phyloP scores from a whole-genome alignment of 1,140 invertebrate genomes.

The honey bee (Apis mellifera) region Amel_HAv3.1 CM009931.2:22201001-22201500 shows the following conservation, averaged over 20 bases:
- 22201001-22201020: background rate
- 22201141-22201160: background rate
- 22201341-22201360: background rate
- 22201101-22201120: background rate
- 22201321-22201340: background rate
- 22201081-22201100: background rate
- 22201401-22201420: slow-evolving; percentile 13
- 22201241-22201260: slow-evolving; percentile 9
- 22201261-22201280: background rate
- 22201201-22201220: background rate
- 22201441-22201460: slow-evolving; percentile 3
- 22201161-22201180: background rate
- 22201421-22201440: background rate
- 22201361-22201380: background rate
- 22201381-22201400: background rate
- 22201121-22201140: background rate
- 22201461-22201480: slow-evolving; percentile 23
- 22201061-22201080: too few relatives aligned
- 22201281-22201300: background rate
- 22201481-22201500: slow-evolving; percentile 24
- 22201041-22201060: background rate
- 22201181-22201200: background rate
- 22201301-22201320: too few relatives aligned
- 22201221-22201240: background rate
- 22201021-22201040: background rate